Evolutionary conservation across 2,797 vertebrate species (phyloP).

Genomic region (Pogoniulus pusillus): DNA sequence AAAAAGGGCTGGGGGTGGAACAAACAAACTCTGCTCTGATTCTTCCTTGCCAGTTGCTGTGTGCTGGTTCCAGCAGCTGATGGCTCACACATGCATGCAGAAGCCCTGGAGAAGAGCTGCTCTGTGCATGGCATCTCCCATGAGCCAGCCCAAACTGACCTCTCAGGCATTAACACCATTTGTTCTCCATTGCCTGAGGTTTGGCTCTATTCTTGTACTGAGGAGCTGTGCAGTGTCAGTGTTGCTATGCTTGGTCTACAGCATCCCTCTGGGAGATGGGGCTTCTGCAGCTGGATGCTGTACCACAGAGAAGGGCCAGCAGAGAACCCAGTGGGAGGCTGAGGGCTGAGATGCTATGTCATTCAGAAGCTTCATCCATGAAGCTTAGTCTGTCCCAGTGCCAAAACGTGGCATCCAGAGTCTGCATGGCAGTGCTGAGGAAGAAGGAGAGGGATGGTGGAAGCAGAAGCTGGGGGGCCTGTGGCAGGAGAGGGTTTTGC

Average conservation of each 20-base stretch:
- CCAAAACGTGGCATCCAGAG: rapidly evolving
- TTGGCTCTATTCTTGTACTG: not conserved
- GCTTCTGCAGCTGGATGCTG: not conserved
- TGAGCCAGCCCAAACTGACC: not conserved
- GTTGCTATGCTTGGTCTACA: not conserved
- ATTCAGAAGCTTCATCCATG: not conserved
- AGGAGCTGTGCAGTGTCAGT: not conserved
- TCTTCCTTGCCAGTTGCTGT: not conserved
- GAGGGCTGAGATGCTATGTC: not conserved
- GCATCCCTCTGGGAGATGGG: not conserved
- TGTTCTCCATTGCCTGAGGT: not conserved
- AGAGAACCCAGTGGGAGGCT: not conserved
- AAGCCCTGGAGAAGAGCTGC: not conserved
- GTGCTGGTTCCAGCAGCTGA: not conserved
- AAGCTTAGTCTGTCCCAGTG: not conserved
- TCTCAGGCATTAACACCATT: not conserved
- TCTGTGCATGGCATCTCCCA: not conserved
- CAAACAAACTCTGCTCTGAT: not conserved
- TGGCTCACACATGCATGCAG: not conserved
- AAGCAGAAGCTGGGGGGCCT: not conserved
- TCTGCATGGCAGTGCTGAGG: rapidly evolving
- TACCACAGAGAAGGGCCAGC: not conserved
- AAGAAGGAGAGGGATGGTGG: not conserved
- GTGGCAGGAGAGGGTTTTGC: not conserved
- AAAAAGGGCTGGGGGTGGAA: not conserved